A percentile compares a stretch with the other conserved stretches of the same genome.
These are phyloP conservation scores for Podarcis lilfordi DNA, from an alignment of 2,797 vertebrate species.

Conservation along the genomic window DNA sequence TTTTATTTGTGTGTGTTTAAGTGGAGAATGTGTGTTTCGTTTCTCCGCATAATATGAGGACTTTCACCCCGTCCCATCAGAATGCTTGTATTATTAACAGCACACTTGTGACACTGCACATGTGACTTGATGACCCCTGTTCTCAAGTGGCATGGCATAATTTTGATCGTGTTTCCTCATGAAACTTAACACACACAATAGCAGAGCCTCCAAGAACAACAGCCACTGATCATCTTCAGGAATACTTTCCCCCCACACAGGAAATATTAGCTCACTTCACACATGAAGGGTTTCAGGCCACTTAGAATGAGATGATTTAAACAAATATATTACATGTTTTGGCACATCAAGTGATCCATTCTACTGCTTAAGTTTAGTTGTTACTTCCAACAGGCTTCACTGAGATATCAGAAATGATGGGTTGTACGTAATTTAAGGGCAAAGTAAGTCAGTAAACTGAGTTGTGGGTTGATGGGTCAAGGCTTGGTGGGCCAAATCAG, in stretches of 20 bases:
- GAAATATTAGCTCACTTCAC: not conserved
- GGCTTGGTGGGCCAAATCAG: too few species aligned
- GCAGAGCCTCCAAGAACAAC: not conserved
- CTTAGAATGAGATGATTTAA: conserved; percentile 11
- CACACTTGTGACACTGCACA: not conserved
- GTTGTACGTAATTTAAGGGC: conserved; percentile 14
- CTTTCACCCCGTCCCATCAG: not conserved
- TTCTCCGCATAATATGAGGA: not conserved
- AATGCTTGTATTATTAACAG: not conserved
- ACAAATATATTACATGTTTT: not conserved
- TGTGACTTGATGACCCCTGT: not conserved
- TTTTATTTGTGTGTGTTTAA: not conserved
- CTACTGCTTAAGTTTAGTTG: not conserved
- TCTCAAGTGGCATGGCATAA: not conserved
- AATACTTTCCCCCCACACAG: not conserved
- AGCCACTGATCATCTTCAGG: not conserved
- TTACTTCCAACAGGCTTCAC: not conserved
- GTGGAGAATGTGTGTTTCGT: not conserved
- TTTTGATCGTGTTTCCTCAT: not conserved
- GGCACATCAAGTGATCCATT: not conserved
- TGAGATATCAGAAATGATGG: not conserved
- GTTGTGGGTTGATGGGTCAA: too few species aligned
- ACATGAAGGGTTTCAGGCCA: not conserved
- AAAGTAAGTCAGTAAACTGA: not conserved
- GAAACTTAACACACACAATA: not conserved